These are phyloP conservation scores for Anabacerthia variegaticeps DNA, from an alignment of 2,797 vertebrate species.

Conservation along the genomic window DNA sequence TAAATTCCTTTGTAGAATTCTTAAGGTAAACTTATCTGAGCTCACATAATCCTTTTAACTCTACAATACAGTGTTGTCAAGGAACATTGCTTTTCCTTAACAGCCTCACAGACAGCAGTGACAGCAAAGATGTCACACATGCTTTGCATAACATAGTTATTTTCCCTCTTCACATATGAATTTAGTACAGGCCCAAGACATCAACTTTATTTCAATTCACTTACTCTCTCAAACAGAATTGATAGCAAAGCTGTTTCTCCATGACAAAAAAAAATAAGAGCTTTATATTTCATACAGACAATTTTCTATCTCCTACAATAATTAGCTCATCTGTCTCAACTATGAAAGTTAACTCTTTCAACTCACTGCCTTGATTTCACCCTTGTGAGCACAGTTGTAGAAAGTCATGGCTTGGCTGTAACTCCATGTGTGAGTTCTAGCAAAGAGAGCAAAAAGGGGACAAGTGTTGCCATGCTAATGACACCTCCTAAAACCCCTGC, in stretches of 20 bases:
- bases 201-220: neutral
- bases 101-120: neutral
- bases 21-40: neutral
- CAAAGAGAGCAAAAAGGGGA: neutral
- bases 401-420: neutral
- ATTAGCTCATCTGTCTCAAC: neutral
- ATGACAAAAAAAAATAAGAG: neutral
- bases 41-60: neutral
- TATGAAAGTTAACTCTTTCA: neutral
- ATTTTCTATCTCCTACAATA: neutral
- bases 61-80: neutral
- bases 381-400: rapidly evolving
- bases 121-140: neutral
- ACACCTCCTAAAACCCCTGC: neutral
- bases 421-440: neutral
- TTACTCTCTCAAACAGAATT: neutral
- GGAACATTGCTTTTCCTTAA: neutral
- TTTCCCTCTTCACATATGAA: neutral
- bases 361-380: neutral
- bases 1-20: neutral
- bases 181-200: neutral
- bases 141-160: neutral
- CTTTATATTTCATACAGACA: neutral
- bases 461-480: neutral
- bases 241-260: neutral